A percentile compares a stretch with the other conserved stretches of the same genome.
phyloP scores from a whole-genome alignment of 92 coral and sea anemone genomes.

The Meandrina meandrites region DNA sequence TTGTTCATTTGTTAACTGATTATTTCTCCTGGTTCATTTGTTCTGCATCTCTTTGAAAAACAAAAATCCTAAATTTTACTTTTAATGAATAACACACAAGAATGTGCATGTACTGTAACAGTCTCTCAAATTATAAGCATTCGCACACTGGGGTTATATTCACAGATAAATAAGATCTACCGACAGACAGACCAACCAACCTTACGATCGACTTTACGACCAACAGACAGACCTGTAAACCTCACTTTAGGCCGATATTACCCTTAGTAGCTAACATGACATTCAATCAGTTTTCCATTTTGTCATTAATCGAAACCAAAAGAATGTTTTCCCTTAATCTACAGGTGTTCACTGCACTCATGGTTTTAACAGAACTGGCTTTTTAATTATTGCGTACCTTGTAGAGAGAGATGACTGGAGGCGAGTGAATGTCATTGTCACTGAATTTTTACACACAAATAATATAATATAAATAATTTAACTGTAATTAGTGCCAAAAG shows the following conservation, averaged over 20 bases:
- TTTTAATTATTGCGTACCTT: conserved; percentile 85
- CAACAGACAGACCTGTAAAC: no score
- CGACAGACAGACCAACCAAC: no score
- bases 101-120: no score
- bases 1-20: not conserved
- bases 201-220: no score
- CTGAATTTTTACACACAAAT: no score
- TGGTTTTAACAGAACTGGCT: conserved; percentile 97
- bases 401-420: conserved; percentile 94
- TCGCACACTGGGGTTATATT: not conserved
- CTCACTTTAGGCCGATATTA: no score
- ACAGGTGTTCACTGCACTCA: conserved; percentile 97
- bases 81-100: not conserved
- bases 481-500: no score
- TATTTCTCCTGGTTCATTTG: not conserved
- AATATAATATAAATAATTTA: no score
- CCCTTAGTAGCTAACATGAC: no score
- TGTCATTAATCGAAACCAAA: not conserved
- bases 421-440: conserved; percentile 43
- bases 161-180: no score
- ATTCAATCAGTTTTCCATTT: no score
- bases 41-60: no score
- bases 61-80: not conserved
- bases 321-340: not conserved
- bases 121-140: not conserved